Percentiles rank a stretch among this genome's conserved stretches.
Evolutionary conservation across 2,888 invertebrate genomes (phyloP).

Genomic region (Trypoxylon attenuatum): DNA sequence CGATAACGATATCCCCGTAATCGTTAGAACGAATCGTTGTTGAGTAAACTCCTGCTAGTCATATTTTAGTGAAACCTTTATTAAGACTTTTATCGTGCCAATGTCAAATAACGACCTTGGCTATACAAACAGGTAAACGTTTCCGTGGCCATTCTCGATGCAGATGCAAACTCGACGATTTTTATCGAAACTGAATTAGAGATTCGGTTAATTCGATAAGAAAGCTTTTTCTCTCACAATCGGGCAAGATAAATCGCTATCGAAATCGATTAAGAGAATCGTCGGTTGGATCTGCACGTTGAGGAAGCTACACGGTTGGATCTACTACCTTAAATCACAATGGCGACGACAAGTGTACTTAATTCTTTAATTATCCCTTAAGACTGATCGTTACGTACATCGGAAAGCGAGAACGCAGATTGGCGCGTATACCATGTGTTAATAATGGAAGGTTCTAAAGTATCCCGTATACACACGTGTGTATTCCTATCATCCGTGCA

Average conservation of each 20-base stretch:
- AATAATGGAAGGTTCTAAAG: too few relatives aligned
- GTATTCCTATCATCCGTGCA: slow-evolving; percentile 17
- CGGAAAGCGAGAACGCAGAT: slow-evolving; percentile 28
- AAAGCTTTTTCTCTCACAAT: too few relatives aligned
- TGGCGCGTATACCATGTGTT: slow-evolving; percentile 39
- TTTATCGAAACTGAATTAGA: neutral
- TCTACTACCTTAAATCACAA: slow-evolving; percentile 66
- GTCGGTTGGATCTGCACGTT: slow-evolving; percentile 39
- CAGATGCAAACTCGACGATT: slow-evolving; percentile 34
- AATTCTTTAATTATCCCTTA: slow-evolving; percentile 50
- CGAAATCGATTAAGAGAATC: neutral
- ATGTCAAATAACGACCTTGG: slow-evolving; percentile 68
- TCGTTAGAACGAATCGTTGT: too few relatives aligned
- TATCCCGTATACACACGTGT: slow-evolving; percentile 42
- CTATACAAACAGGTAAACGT: slow-evolving; percentile 68
- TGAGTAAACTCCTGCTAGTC: too few relatives aligned
- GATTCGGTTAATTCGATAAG: neutral
- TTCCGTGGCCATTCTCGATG: slow-evolving; percentile 51
- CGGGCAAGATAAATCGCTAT: too few relatives aligned
- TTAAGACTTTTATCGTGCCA: slow-evolving; percentile 64
- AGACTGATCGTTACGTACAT: slow-evolving; percentile 51
- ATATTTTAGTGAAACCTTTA: slow-evolving; percentile 70
- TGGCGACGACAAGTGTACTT: slow-evolving; percentile 64
- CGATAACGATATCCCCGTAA: too few relatives aligned
- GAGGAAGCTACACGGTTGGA: slow-evolving; percentile 28